Conservation (phyloP, 2,888 invertebrate species). For the Marronus borbonicus region DNA sequence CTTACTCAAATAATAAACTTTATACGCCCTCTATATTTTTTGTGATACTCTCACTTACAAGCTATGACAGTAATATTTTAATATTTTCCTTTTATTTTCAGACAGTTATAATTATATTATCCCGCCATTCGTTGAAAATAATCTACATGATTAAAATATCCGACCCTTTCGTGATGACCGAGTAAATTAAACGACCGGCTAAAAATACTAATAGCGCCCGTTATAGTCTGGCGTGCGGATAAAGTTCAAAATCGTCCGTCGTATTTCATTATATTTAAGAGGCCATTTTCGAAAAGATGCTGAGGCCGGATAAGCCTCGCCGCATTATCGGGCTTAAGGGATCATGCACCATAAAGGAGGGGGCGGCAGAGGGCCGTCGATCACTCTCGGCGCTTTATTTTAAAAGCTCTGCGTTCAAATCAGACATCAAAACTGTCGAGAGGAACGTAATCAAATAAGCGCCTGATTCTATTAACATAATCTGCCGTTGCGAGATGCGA, state of each 20-base stretch:
- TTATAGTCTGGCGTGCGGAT: background rate
- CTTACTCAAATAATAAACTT: too few relatives aligned
- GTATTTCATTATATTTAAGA: conserved; percentile 29
- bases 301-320: conserved; percentile 17
- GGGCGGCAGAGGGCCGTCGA: background rate
- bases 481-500: conserved; percentile 16
- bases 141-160: too few relatives aligned
- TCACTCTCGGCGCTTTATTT: background rate
- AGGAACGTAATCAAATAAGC: conserved; percentile 37
- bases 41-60: too few relatives aligned
- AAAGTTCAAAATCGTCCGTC: background rate
- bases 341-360: conserved; percentile 3
- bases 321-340: conserved; percentile 37
- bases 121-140: too few relatives aligned
- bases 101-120: too few relatives aligned
- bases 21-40: too few relatives aligned
- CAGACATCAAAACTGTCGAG: conserved; percentile 10
- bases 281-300: conserved; percentile 32
- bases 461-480: conserved; percentile 33
- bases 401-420: conserved; percentile 9
- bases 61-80: background rate
- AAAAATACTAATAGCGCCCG: background rate
- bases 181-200: too few relatives aligned
- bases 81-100: too few relatives aligned
- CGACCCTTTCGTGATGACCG: too few relatives aligned